Conservation (phyloP, 2,888 invertebrate genomes). For the Lasioglossum malachurum region DNA sequence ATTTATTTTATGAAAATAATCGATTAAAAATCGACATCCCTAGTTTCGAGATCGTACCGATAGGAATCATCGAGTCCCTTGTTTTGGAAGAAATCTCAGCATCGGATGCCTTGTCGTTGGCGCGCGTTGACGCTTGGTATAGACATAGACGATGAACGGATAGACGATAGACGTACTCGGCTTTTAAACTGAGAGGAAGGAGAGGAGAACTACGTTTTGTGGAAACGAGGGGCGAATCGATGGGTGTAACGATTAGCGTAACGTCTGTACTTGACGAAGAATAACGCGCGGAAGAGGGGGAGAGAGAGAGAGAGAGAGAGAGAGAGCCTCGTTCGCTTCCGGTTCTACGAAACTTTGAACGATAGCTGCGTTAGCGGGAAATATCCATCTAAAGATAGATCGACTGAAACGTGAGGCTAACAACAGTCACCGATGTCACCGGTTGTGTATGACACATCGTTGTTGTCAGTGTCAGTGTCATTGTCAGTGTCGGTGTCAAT, state of each 20-base stretch:
- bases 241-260: conserved; percentile 12
- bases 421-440: conserved; percentile 13
- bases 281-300: background rate
- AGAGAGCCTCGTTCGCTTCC: background rate
- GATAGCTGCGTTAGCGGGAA: background rate
- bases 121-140: background rate
- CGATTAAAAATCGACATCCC: no score
- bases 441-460: background rate
- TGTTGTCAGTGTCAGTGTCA: background rate
- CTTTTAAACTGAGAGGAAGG: conserved; percentile 85
- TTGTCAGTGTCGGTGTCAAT: background rate
- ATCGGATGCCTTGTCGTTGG: conserved; percentile 33
- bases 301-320: background rate
- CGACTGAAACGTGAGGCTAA: background rate
- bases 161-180: conserved; percentile 50
- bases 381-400: background rate
- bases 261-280: conserved; percentile 27
- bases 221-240: conserved; percentile 14
- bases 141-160: background rate
- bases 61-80: background rate
- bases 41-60: background rate
- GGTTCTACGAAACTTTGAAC: background rate
- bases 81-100: background rate
- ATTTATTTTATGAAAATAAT: no score
- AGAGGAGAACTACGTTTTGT: conserved; percentile 77